Percentiles rank a stretch among this genome's conserved stretches.
Evolutionary conservation across 2,113 vertebrate species (phyloP).

Genomic region (Raphicerus campestris): DNA sequence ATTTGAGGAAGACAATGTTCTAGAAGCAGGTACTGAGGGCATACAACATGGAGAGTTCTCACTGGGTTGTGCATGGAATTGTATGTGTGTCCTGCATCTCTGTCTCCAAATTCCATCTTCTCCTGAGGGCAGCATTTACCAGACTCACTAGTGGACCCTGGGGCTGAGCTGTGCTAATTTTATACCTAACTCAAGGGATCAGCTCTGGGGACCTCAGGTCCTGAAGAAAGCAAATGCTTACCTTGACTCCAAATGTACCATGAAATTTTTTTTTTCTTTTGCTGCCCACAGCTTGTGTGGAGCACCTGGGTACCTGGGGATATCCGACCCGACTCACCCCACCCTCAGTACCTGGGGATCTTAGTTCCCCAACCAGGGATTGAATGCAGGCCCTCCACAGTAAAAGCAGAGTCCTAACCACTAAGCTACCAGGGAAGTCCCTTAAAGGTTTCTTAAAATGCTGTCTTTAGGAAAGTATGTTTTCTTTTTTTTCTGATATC

Average conservation of each 20-base stretch:
- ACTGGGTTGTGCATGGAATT: accelerated
- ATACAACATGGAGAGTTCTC: not conserved
- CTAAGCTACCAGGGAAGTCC: not conserved
- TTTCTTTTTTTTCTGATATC: constrained; percentile 78
- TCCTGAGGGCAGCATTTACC: constrained; percentile 73
- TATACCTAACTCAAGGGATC: constrained; percentile 90
- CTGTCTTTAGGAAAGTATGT: constrained; percentile 79
- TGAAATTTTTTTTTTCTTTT: constrained; percentile 29
- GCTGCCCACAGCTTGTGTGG: not conserved
- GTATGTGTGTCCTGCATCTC: constrained; percentile 74
- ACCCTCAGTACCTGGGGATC: not conserved
- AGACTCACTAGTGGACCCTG: constrained; percentile 60
- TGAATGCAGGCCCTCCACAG: not conserved
- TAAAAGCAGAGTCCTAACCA: not conserved
- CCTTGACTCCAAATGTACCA: constrained; percentile 91
- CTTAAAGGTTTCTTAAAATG: constrained; percentile 79
- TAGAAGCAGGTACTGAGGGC: not conserved
- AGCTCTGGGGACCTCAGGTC: constrained; percentile 76
- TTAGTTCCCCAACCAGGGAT: not conserved
- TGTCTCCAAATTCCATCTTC: constrained; percentile 77
- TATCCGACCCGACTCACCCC: not conserved
- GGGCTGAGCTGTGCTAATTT: constrained; percentile 81
- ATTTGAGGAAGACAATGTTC: not conserved
- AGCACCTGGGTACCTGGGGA: not conserved
- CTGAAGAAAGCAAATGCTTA: constrained; percentile 77